These are phyloP conservation scores for Agrenia bidenticulata DNA, from an alignment of 2,888 invertebrate genomes.

Conservation along the genomic window DNA sequence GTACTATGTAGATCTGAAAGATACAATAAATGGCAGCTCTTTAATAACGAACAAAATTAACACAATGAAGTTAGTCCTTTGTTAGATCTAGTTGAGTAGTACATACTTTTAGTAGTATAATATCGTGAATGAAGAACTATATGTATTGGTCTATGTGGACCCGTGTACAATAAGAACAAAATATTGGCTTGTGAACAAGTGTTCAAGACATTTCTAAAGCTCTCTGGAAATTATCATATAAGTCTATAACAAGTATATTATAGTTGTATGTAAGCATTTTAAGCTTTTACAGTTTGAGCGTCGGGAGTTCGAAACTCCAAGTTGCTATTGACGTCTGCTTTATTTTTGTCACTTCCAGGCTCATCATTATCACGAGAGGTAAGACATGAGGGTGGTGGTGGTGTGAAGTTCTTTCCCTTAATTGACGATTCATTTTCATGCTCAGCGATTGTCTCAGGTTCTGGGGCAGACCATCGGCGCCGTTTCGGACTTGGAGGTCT, in stretches of 20 bases:
- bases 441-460: constrained; percentile 49
- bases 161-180: not conserved
- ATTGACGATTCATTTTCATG: not conserved
- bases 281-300: constrained; percentile 17
- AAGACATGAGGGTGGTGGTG: constrained; percentile 8
- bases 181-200: not conserved
- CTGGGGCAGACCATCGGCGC: constrained; percentile 64
- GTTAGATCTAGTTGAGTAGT: no score
- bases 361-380: not conserved
- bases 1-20: not conserved
- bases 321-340: not conserved
- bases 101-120: no score
- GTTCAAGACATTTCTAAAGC: constrained; percentile 18
- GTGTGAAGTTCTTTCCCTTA: not conserved
- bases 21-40: constrained; percentile 4
- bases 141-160: constrained; percentile 10
- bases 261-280: not conserved
- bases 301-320: not conserved
- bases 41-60: no score
- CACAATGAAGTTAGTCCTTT: no score
- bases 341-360: not conserved
- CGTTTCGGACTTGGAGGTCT: constrained; percentile 56
- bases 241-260: constrained; percentile 3
- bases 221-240: constrained; percentile 14
- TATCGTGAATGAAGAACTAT: no score